Base-by-base conservation (phyloP, 2,113 vertebrate species). In the Jaculus jaculus region DNA sequence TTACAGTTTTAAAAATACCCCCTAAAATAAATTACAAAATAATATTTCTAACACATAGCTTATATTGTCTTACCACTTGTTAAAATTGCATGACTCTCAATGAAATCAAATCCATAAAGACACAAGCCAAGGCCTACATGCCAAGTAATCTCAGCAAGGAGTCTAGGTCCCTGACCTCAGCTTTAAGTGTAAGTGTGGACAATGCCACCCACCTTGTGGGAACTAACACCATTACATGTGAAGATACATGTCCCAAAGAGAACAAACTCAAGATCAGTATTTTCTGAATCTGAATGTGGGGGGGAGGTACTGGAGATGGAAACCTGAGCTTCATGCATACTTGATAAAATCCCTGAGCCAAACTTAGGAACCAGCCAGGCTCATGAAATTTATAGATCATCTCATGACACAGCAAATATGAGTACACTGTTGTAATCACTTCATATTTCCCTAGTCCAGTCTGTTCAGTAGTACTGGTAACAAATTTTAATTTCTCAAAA, bases 51-150 rank as follows among this genome's bases (percentile, higher is more conserved):
- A 15, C 30, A 77, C 2, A 6, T 9, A 32, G 37, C 30, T 88
- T 66, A 68, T 17, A 77, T 63, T 61, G 58, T 61, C 21, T 63
- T 26, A 81, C 4, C 58, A 54, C 63, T 39, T 75, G 28, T 47
- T 75, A 54, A 83, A 71, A 90, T 28, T 32, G 2, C 66, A 16
- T 39, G 28, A 37, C 37, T 58, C 89, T 54, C 13, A 37, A 51
- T 32, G 37, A 82, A 72, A 47, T 4, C 7, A 12, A 28, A 34
- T 30, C 24, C 63, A 61, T 0, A 12, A 0, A 24, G 39, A 74
- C 37, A 17, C 7, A 32, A 15, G 60, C 71, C 28, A 0, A 4
- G 15, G 60, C 75, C 63, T 30, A 13, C 2, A 0, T 0, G 68
- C 61, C 30, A 26, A 18, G 68, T 28, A 18, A 73, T 2, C 63